Conservation (phyloP, 1,140 invertebrate genomes). For the Aphaenogaster rudis region DNA sequence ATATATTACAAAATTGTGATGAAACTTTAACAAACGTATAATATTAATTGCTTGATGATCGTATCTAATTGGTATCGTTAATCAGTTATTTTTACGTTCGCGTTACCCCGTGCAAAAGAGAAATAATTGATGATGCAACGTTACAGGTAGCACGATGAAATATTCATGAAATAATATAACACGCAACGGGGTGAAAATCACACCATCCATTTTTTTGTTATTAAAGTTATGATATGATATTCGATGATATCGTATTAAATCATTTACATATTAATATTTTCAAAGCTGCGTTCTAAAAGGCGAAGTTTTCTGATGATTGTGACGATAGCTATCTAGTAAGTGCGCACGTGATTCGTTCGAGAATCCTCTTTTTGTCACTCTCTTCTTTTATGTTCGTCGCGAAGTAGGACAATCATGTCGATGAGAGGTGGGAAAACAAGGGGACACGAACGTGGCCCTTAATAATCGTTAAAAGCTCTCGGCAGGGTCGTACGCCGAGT, state of each 20-base stretch:
- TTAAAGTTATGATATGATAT: constrained; percentile 26
- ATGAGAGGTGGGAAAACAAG: constrained; percentile 44
- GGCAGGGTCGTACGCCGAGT: background rate
- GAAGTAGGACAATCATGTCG: constrained; percentile 26
- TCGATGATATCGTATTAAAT: constrained; percentile 12
- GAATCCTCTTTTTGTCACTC: background rate
- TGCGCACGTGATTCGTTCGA: background rate
- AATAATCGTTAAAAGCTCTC: constrained; percentile 76
- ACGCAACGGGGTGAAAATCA: constrained; percentile 24
- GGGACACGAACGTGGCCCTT: constrained; percentile 55
- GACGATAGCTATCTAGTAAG: background rate
- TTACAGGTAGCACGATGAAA: constrained; percentile 28
- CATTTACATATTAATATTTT: constrained; percentile 11
- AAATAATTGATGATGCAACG: constrained; percentile 59
- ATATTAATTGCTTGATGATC: background rate
- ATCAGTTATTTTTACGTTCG: constrained; percentile 47
- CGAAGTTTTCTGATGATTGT: background rate
- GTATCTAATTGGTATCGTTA: constrained; percentile 6
- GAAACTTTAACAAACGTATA: constrained; percentile 17
- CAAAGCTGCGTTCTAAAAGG: background rate
- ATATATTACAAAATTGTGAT: background rate
- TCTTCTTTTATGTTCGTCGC: background rate
- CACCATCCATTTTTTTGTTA: constrained; percentile 39
- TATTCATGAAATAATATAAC: constrained; percentile 58
- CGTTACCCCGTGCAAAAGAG: background rate